Percentiles rank a stretch among this genome's conserved stretches.
phyloP scores from a whole-genome alignment of 2,113 vertebrate species.

The Maccullochella peelii region DNA sequence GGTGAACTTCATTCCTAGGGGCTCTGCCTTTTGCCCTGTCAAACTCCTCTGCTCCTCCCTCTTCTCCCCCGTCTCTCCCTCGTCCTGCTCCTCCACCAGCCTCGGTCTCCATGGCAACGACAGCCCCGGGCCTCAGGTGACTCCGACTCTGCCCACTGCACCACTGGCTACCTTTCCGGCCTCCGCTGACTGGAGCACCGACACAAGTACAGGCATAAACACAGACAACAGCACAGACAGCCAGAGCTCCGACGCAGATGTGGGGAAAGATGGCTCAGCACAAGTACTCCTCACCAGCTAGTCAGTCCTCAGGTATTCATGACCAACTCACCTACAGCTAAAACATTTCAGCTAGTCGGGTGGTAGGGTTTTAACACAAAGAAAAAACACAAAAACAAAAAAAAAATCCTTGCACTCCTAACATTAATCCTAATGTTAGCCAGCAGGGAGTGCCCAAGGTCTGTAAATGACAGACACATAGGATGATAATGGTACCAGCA shows the following conservation, averaged over 20 bases:
- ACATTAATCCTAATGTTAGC: conserved; percentile 71
- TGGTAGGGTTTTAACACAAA: conserved; percentile 29
- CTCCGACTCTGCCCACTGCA: conserved; percentile 80
- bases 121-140: conserved; percentile 83
- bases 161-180: conserved; percentile 85
- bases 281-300: conserved; percentile 73
- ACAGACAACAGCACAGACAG: conserved; percentile 40
- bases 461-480: conserved; percentile 9
- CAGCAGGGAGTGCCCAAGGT: conserved; percentile 72
- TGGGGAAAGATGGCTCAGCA: conserved; percentile 50
- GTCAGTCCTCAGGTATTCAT: conserved; percentile 75
- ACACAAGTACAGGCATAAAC: conserved; percentile 43
- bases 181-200: conserved; percentile 85
- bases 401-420: conserved; percentile 64
- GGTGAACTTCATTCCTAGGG: conserved; percentile 97
- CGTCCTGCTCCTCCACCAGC: conserved; percentile 65
- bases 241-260: conserved; percentile 55
- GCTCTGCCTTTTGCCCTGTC: conserved; percentile 97
- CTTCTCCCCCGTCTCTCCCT: conserved; percentile 79
- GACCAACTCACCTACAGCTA: conserved; percentile 34
- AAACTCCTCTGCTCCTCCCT: conserved; percentile 91
- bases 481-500: conserved; percentile 35
- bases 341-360: conserved; percentile 6
- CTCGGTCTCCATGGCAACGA: conserved; percentile 42
- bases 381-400: not conserved